Evolutionary conservation across 2,113 vertebrate genomes (phyloP).

Genomic region (Notothenia coriiceps): DNA sequence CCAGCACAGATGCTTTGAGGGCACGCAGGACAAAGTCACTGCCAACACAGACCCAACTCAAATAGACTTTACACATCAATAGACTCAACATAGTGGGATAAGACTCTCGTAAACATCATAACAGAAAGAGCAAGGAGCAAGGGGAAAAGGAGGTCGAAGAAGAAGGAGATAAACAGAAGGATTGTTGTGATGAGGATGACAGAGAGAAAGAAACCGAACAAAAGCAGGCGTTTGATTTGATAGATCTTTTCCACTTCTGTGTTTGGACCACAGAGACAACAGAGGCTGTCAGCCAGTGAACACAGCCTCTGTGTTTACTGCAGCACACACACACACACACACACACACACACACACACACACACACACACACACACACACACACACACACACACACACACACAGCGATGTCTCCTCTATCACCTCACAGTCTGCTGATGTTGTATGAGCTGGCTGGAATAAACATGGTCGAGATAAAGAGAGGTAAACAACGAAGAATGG

Average conservation of each 20-base stretch:
- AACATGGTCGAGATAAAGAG: neutral
- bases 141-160: neutral
- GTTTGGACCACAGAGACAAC: slow-evolving; percentile 56
- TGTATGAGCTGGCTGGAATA: slow-evolving; percentile 1
- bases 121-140: neutral
- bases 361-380: slow-evolving; percentile 17
- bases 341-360: slow-evolving; percentile 20
- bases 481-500: slow-evolving; percentile 13
- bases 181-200: slow-evolving; percentile 8
- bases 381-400: slow-evolving; percentile 39
- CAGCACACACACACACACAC: slow-evolving; percentile 12
- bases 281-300: slow-evolving; percentile 60
- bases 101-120: neutral
- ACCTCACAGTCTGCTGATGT: slow-evolving; percentile 35
- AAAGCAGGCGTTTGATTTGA: slow-evolving; percentile 45
- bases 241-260: slow-evolving; percentile 60
- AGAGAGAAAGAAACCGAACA: slow-evolving; percentile 42
- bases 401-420: slow-evolving; percentile 63
- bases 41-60: neutral
- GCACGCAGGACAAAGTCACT: slow-evolving; percentile 43
- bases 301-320: slow-evolving; percentile 62
- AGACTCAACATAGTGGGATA: neutral
- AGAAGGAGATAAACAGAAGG: slow-evolving; percentile 10
- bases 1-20: slow-evolving; percentile 40
- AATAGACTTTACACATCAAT: neutral